Conservation (phyloP, 2,888 invertebrate genomes). For the Diloba caeruleocephala region DNA sequence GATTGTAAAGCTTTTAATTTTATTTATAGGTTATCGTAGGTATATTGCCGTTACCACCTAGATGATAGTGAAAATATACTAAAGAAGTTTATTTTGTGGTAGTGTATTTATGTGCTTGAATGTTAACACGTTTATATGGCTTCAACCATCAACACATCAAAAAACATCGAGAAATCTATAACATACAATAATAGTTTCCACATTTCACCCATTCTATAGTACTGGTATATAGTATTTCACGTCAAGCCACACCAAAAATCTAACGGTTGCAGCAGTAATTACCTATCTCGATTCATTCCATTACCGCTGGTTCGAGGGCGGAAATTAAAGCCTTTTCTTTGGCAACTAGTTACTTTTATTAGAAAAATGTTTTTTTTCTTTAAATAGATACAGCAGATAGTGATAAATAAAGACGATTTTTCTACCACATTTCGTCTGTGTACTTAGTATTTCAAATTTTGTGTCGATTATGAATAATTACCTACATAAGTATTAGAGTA, state of each 20-base stretch:
- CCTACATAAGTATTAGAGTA: no score
- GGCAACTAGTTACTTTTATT: slow-evolving; percentile 30
- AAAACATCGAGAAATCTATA: background rate
- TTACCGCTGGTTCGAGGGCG: slow-evolving; percentile 52
- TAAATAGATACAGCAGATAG: background rate
- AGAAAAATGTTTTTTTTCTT: slow-evolving; percentile 21
- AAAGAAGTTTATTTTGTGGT: no score
- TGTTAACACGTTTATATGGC: no score
- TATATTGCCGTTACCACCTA: no score
- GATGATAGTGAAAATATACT: no score
- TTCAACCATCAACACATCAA: no score
- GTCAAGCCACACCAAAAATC: slow-evolving; percentile 12
- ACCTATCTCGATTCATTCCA: slow-evolving; percentile 47
- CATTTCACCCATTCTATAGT: slow-evolving; percentile 6
- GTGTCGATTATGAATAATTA: no score
- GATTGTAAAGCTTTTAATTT: background rate
- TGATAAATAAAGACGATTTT: slow-evolving; percentile 8
- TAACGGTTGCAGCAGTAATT: slow-evolving; percentile 48
- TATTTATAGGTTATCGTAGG: background rate
- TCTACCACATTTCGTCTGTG: background rate
- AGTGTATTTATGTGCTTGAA: no score
- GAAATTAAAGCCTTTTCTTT: slow-evolving; percentile 58
- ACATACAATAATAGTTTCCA: background rate
- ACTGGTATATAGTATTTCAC: slow-evolving; percentile 12
- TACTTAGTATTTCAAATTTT: no score